Evolutionary conservation across 2,888 invertebrate genomes (phyloP).

Genomic region (Diaprepes abbreviatus): DNA sequence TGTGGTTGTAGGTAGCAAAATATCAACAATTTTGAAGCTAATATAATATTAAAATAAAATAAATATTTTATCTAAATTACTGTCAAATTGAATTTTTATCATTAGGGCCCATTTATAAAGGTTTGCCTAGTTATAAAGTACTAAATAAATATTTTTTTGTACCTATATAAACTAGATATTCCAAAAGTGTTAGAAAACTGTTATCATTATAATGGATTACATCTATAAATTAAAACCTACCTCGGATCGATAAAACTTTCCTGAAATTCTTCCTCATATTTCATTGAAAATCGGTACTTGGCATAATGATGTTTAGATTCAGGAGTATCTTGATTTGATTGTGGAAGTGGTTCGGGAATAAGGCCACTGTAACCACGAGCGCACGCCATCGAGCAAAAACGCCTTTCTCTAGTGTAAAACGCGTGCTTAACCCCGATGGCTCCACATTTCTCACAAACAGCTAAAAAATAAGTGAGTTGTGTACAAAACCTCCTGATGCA

Average conservation of each 20-base stretch:
- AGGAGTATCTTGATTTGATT: slow-evolving; percentile 60
- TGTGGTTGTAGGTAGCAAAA: too few relatives aligned
- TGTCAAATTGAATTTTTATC: too few relatives aligned
- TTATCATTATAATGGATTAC: too few relatives aligned
- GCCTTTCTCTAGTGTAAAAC: slow-evolving; percentile 85
- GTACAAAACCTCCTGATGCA: too few relatives aligned
- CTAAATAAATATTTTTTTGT: too few relatives aligned
- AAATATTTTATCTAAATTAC: too few relatives aligned
- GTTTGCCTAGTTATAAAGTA: too few relatives aligned
- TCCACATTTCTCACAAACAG: slow-evolving; percentile 88
- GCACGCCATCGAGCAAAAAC: slow-evolving; percentile 86
- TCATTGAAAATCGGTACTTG: slow-evolving; percentile 65
- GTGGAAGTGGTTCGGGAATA: slow-evolving; percentile 64
- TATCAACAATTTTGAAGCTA: too few relatives aligned
- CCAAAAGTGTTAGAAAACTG: too few relatives aligned
- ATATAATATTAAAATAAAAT: too few relatives aligned
- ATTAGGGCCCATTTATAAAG: too few relatives aligned
- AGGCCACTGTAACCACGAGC: slow-evolving; percentile 73
- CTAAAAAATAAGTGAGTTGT: slow-evolving; percentile 70
- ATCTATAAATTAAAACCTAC: slow-evolving; percentile 18
- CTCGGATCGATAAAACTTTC: slow-evolving; percentile 59
- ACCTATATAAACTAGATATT: too few relatives aligned
- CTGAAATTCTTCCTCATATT: slow-evolving; percentile 63
- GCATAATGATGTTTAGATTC: slow-evolving; percentile 61
- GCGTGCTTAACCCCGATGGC: slow-evolving; percentile 89